A percentile compares a stretch with the other conserved stretches of the same genome.
These are phyloP conservation scores for Intellagama lesueurii DNA, from an alignment of 2,797 vertebrate species.

Conservation along the genomic window DNA sequence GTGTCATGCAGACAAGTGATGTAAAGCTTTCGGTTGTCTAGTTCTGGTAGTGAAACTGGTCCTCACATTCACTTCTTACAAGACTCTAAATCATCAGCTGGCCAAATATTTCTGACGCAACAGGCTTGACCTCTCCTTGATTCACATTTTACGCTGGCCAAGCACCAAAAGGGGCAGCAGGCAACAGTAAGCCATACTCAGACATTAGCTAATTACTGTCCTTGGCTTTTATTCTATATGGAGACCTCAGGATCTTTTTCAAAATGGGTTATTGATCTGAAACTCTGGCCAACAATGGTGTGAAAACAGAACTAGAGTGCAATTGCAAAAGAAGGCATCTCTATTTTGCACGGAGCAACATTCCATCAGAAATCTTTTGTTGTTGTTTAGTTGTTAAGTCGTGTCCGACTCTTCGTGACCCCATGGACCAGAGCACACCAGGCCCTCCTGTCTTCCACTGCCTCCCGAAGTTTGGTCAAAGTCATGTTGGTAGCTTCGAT, in stretches of 20 bases:
- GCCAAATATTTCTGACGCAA: not conserved
- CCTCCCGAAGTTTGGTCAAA: too few species aligned
- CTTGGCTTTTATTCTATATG: not conserved
- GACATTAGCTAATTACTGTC: not conserved
- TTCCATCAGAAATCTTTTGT: not conserved
- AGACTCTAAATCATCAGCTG: not conserved
- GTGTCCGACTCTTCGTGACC: too few species aligned
- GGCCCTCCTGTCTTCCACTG: too few species aligned
- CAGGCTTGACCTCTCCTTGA: not conserved
- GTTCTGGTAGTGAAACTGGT: not conserved
- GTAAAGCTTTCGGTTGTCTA: not conserved
- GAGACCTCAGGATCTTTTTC: not conserved
- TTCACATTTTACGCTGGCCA: not conserved
- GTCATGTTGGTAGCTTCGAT: too few species aligned
- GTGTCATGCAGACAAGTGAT: not conserved
- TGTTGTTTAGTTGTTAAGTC: too few species aligned
- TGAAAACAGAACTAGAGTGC: not conserved
- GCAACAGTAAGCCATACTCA: not conserved
- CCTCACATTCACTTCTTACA: not conserved
- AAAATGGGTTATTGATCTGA: conserved; percentile 5
- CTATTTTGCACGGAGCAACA: not conserved
- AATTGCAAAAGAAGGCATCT: not conserved
- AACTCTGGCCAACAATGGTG: not conserved
- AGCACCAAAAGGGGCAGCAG: not conserved
- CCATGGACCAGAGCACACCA: too few species aligned